phyloP scores from a whole-genome alignment of 1,140 invertebrate genomes.

The Helicoverpa zea region DNA sequence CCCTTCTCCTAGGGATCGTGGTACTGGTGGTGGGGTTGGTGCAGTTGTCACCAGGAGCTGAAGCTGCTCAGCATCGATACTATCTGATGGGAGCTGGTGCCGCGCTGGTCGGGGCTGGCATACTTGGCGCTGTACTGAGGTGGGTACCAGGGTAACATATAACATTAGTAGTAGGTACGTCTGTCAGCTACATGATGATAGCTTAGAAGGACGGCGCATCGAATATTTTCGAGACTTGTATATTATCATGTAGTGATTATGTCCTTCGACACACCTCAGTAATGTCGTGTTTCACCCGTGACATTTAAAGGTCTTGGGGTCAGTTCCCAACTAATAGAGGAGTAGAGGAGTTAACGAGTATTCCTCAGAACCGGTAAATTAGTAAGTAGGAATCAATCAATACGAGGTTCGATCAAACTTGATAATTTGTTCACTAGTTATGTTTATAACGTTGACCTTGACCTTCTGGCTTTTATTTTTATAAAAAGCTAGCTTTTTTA shows the following conservation, averaged over 20 bases:
- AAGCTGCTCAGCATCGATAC: slow-evolving; percentile 91
- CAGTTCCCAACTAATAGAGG: neutral
- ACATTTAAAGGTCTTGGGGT: slow-evolving; percentile 17
- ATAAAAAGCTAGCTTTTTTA: too few species aligned
- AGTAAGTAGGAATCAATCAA: slow-evolving; percentile 19
- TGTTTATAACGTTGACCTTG: too few species aligned
- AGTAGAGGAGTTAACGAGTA: slow-evolving; percentile 5
- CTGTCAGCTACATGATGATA: neutral
- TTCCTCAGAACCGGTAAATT: slow-evolving; percentile 2
- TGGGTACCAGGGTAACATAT: slow-evolving; percentile 23
- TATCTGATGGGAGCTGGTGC: slow-evolving; percentile 90
- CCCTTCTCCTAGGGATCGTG: slow-evolving; percentile 91
- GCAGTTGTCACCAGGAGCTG: slow-evolving; percentile 93
- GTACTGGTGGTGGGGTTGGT: slow-evolving; percentile 93
- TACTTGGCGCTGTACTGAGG: slow-evolving; percentile 84
- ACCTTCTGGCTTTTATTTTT: too few species aligned
- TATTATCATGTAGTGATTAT: neutral
- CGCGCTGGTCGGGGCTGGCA: slow-evolving; percentile 87
- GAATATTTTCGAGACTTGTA: neutral
- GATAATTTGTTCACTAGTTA: neutral
- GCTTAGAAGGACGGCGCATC: neutral
- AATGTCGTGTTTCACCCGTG: neutral
- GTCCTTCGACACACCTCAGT: too few species aligned
- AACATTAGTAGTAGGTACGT: neutral
- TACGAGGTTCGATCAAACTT: neutral